Base-by-base conservation (phyloP, 2,888 invertebrate species). In the Dryocosmus kuriphilus region DNA sequence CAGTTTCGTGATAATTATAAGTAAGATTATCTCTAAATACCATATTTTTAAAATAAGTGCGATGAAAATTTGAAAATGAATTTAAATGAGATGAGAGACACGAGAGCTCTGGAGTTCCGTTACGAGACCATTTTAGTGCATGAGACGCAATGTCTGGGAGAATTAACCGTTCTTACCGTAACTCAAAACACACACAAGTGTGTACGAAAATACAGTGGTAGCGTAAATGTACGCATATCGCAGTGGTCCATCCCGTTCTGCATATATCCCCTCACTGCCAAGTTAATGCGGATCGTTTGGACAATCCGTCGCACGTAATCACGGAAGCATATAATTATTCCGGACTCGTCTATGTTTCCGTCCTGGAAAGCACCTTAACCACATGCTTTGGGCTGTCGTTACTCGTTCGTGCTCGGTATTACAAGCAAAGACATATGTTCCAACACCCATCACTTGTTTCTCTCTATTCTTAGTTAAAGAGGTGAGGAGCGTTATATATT, bases 131-230 rank as follows among this genome's bases (percentile, higher is more conserved):
- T 71, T n/a, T n/a, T 32, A 71, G 11, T 51, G 32, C 46, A n/a
- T 51, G 51, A 71, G 65, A 14, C 24, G 24, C 65, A 51, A 1
- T n/a, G 32, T 55, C 67, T 46, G 5, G 19, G 67, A 46, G 27
- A 46, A 67, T 67, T 46, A 32, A 71, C 71, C 51, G 8, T 51
- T 30, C 55, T 61, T 32, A 75, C 35, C 55, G 65, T 76, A 62
- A 74, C 62, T 74, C 57, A 74, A 79, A n/a, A n/a, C n/a, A 77
- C 62, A 79, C 75, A 61, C 57, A 63, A 55, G 32, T 27, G 35
- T 27, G 16, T 55, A 32, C 32, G 27, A 51, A 65, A 22, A 65
- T 60, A 38, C 74, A 38, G 27, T 22, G 22, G n/a, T 60, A 46
- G 51, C 55, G 46, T 24, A 62, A 63, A 63, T 63, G 46, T 32